Conservation (phyloP, 2,797 vertebrate species). For the Triplophysa bombifrons region DNA sequence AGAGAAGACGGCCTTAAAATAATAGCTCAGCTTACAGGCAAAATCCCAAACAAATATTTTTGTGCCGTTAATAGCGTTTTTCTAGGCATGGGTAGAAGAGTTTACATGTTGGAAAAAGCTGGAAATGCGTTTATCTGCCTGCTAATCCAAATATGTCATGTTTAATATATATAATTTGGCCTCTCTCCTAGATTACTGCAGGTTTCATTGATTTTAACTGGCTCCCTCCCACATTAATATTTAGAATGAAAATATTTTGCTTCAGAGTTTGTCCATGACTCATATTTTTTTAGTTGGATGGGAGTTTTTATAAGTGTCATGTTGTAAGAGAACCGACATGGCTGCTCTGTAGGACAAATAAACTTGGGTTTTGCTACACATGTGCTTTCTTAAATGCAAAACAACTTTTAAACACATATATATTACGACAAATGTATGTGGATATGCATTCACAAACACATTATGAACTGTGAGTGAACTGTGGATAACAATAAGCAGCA, state of each 20-base stretch:
- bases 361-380: constrained; percentile 10
- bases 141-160: constrained; percentile 68
- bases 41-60: constrained; percentile 7
- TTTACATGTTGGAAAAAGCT: constrained; percentile 61
- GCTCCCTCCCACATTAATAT: constrained; percentile 55
- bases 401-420: constrained; percentile 28
- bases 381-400: not conserved
- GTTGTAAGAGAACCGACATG: constrained; percentile 13
- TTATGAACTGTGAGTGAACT: constrained; percentile 76
- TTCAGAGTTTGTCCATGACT: constrained; percentile 41
- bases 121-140: constrained; percentile 65
- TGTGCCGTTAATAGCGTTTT: constrained; percentile 60
- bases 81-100: constrained; percentile 49
- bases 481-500: constrained; percentile 69
- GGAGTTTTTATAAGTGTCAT: constrained; percentile 24
- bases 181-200: constrained; percentile 52
- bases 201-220: constrained; percentile 58
- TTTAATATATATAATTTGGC: constrained; percentile 62
- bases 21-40: constrained; percentile 3
- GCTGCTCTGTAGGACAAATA: constrained; percentile 26
- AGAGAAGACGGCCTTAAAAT: constrained; percentile 11
- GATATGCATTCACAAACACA: constrained; percentile 46
- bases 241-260: constrained; percentile 62
- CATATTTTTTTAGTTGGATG: constrained; percentile 21
- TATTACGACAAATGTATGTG: constrained; percentile 9